Evolutionary conservation across 1,140 invertebrate species (phyloP).

Genomic region (Apis laboriosa): DNA sequence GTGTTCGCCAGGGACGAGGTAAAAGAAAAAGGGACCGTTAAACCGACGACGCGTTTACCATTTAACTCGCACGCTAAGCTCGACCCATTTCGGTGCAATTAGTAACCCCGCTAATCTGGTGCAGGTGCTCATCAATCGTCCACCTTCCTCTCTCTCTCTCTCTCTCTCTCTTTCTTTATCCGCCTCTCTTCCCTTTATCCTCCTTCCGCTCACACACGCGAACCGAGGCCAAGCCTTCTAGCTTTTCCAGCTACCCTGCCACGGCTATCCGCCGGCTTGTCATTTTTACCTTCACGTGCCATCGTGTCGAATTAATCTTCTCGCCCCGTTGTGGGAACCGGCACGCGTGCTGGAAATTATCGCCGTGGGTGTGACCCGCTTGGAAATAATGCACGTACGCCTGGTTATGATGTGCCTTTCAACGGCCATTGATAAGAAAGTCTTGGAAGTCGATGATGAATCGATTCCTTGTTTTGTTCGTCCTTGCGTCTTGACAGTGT

Average conservation of each 20-base stretch:
- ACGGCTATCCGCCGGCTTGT: constrained; percentile 38
- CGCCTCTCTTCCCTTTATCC: no score
- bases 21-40: constrained; percentile 39
- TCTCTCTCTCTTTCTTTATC: constrained; percentile 6
- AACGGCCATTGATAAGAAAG: background rate
- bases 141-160: constrained; percentile 7
- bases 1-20: background rate
- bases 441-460: background rate
- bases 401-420: constrained; percentile 18
- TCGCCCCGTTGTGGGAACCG: background rate
- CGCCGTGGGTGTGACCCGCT: background rate
- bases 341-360: background rate
- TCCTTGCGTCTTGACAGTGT: no score
- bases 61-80: constrained; percentile 62
- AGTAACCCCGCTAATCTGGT: constrained; percentile 71
- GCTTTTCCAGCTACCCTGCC: constrained; percentile 7
- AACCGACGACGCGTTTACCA: constrained; percentile 38
- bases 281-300: constrained; percentile 45
- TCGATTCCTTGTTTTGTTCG: background rate
- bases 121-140: constrained; percentile 69
- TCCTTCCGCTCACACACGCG: no score
- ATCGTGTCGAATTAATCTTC: constrained; percentile 37
- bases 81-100: constrained; percentile 66
- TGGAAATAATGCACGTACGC: background rate
- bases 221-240: constrained; percentile 9